phyloP scores from a whole-genome alignment of 2,797 vertebrate genomes.

The Distichodus sexfasciatus region DNA sequence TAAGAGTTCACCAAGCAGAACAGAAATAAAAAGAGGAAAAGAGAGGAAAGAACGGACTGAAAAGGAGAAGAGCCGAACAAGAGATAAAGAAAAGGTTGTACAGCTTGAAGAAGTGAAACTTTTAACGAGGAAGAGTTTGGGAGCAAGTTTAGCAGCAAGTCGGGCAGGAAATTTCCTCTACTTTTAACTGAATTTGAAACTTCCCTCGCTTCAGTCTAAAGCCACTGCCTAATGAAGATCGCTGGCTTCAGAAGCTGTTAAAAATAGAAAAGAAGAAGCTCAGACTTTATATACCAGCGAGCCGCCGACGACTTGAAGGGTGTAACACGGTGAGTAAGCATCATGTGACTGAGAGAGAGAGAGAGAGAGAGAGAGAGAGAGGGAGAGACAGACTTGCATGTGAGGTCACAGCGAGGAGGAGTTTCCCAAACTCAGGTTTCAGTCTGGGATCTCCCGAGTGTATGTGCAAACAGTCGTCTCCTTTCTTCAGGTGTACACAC shows the following conservation, averaged over 20 bases:
- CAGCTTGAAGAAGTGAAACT: constrained; percentile 14
- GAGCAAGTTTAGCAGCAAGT: not conserved
- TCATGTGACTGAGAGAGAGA: constrained; percentile 44
- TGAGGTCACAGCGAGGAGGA: constrained; percentile 32
- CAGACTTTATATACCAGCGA: constrained; percentile 39
- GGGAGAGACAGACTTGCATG: not conserved
- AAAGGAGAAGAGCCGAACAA: constrained; percentile 39
- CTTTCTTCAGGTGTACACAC: not conserved
- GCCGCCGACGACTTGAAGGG: constrained; percentile 39
- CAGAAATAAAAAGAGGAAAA: constrained; percentile 8
- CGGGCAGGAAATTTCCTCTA: too few relatives aligned
- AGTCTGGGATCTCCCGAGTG: constrained; percentile 9
- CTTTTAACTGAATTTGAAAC: not conserved
- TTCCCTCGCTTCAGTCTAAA: not conserved
- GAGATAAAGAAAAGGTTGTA: constrained; percentile 26
- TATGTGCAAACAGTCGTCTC: not conserved
- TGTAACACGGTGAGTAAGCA: constrained; percentile 46
- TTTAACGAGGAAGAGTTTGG: not conserved
- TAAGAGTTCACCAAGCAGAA: constrained; percentile 20
- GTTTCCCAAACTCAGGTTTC: constrained; percentile 38
- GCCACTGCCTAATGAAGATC: not conserved
- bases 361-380: constrained; percentile 5
- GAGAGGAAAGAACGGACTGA: constrained; percentile 12
- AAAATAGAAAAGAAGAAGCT: constrained; percentile 40
- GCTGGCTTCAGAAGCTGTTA: constrained; percentile 17